These are phyloP conservation scores for Martes martes DNA, from an alignment of 2,113 vertebrate genomes.

Conservation along the genomic window DNA sequence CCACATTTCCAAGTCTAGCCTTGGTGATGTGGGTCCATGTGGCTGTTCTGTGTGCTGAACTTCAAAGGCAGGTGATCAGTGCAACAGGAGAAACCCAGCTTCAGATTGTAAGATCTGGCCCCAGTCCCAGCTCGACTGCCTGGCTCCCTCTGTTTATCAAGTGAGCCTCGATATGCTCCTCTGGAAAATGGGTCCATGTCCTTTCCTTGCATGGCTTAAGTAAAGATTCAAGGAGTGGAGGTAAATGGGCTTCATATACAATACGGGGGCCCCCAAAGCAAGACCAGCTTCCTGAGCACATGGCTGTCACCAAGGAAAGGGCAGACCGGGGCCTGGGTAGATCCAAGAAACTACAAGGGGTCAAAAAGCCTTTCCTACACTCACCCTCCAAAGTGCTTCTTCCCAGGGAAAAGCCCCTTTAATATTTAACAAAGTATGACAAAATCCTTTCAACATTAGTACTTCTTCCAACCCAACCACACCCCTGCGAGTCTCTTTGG, in stretches of 20 bases:
- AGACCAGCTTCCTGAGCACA: not conserved
- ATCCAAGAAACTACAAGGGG: not conserved
- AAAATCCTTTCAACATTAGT: not conserved
- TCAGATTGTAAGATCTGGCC: accelerated
- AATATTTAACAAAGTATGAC: not conserved
- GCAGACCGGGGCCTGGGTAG: not conserved
- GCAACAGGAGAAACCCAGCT: not conserved
- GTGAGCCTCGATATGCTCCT: not conserved
- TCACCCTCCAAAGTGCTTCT: not conserved
- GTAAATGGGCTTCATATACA: accelerated
- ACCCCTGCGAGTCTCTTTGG: not conserved
- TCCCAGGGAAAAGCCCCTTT: not conserved
- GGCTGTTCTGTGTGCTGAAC: not conserved
- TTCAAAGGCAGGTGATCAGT: not conserved
- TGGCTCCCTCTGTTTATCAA: not conserved
- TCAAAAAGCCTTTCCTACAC: not conserved
- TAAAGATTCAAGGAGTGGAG: not conserved
- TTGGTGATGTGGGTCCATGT: not conserved
- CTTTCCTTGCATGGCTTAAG: not conserved
- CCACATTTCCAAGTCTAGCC: not conserved
- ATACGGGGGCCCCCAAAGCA: accelerated
- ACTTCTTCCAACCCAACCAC: not conserved
- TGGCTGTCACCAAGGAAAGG: not conserved
- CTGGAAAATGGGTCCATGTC: not conserved
- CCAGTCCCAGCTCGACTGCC: no score